A percentile compares a stretch with the other conserved stretches of the same genome.
These are phyloP conservation scores for Mesoligia furuncula DNA, from an alignment of 2,888 invertebrate genomes.

Conservation along the genomic window DNA sequence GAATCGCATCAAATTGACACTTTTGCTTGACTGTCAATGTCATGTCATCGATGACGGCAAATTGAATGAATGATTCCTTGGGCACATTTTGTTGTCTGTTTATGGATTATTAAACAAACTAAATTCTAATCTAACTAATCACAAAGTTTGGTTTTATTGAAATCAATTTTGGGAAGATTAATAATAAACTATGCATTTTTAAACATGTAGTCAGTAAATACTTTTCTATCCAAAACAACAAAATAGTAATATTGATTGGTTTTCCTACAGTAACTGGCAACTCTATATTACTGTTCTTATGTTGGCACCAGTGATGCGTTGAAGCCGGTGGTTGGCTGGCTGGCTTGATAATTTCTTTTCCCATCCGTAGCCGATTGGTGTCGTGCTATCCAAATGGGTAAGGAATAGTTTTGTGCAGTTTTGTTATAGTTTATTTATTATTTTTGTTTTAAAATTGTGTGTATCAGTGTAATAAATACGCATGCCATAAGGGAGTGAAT, in stretches of 20 bases:
- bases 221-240: neutral
- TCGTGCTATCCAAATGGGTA: constrained; percentile 90
- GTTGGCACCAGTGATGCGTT: constrained; percentile 81
- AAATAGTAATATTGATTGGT: neutral
- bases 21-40: constrained; percentile 27
- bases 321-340: constrained; percentile 82
- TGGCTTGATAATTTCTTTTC: constrained; percentile 86
- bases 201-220: neutral
- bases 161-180: neutral
- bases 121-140: neutral
- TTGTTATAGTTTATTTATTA: constrained; percentile 77
- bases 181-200: neutral
- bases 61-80: constrained; percentile 45
- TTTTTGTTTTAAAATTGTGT: constrained; percentile 73
- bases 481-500: constrained; percentile 77
- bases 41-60: constrained; percentile 11
- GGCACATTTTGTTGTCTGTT: neutral
- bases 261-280: constrained; percentile 64
- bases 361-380: constrained; percentile 90
- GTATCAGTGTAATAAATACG: constrained; percentile 75
- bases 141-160: neutral
- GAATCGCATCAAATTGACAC: neutral
- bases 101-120: neutral
- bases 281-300: constrained; percentile 66
- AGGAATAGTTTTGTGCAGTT: constrained; percentile 86